Evolutionary conservation across 2,113 vertebrate species (phyloP).

Genomic region (Ibidorhyncha struthersii): DNA sequence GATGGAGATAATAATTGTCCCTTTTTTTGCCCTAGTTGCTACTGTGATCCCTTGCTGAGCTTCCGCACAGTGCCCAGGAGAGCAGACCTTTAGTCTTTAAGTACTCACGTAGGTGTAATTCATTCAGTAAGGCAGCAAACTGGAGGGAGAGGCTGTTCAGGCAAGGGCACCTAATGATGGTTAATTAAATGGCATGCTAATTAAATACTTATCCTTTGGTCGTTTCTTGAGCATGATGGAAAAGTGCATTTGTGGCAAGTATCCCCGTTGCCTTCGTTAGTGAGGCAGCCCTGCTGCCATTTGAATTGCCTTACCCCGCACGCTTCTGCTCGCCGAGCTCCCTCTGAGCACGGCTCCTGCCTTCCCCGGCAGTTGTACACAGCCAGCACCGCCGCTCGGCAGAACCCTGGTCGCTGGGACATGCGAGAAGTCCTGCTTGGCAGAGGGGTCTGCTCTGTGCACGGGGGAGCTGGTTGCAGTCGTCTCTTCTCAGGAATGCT

Average conservation of each 20-base stretch:
- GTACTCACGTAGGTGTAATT: not conserved
- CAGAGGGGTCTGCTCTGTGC: not conserved
- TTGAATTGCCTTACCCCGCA: not conserved
- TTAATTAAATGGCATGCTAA: not conserved
- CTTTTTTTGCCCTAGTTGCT: not conserved
- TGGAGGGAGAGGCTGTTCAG: not conserved
- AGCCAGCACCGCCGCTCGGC: rapidly evolving
- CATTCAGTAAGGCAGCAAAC: not conserved
- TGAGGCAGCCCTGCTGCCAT: not conserved
- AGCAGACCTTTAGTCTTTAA: not conserved
- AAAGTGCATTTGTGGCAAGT: not conserved
- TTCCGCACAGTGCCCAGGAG: not conserved
- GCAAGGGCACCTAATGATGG: not conserved
- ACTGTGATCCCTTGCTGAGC: not conserved
- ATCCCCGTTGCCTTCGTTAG: not conserved
- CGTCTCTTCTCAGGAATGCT: not conserved
- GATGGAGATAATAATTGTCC: not conserved
- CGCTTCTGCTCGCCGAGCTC: not conserved
- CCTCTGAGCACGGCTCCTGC: too few relatives aligned
- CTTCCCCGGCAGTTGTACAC: not conserved
- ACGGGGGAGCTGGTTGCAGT: not conserved
- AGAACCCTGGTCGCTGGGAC: not conserved
- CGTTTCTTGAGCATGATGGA: not conserved
- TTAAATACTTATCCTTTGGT: not conserved
- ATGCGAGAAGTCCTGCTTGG: not conserved